These are phyloP conservation scores for Strongylocentrotus purpuratus DNA, from an alignment of 35 echinoderm and acorn worm species.

Conservation along the genomic window DNA sequence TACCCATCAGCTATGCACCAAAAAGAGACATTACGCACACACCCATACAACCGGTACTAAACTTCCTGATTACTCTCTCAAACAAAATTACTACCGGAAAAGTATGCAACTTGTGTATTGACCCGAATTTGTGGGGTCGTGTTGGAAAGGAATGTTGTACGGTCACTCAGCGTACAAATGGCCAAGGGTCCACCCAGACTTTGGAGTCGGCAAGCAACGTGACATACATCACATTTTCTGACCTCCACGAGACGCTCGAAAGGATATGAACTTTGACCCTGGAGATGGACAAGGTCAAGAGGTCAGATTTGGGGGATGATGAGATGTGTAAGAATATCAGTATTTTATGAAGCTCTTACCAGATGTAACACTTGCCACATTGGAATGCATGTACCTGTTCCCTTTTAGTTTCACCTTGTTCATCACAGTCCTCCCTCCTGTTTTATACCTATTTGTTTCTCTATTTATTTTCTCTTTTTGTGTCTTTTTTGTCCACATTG, in stretches of 20 bases:
- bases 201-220: too few relatives aligned
- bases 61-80: background rate
- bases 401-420: background rate
- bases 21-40: constrained; percentile 56
- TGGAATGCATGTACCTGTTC: background rate
- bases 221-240: too few relatives aligned
- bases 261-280: background rate
- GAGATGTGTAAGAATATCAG: background rate
- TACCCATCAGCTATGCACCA: constrained; percentile 52
- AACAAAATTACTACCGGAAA: background rate
- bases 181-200: too few relatives aligned
- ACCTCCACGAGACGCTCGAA: background rate
- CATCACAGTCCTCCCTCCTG: background rate
- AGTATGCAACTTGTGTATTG: background rate
- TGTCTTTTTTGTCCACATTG: background rate
- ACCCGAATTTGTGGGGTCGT: background rate
- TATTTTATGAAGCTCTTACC: constrained; percentile 2
- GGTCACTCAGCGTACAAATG: background rate
- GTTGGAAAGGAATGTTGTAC: background rate
- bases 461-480: background rate
- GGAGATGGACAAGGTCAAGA: background rate
- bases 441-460: background rate
- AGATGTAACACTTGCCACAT: background rate
- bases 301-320: background rate
- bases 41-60: constrained; percentile 73